phyloP scores from a whole-genome alignment of 1,140 invertebrate species.

The Drosophila simulans region DNA sequence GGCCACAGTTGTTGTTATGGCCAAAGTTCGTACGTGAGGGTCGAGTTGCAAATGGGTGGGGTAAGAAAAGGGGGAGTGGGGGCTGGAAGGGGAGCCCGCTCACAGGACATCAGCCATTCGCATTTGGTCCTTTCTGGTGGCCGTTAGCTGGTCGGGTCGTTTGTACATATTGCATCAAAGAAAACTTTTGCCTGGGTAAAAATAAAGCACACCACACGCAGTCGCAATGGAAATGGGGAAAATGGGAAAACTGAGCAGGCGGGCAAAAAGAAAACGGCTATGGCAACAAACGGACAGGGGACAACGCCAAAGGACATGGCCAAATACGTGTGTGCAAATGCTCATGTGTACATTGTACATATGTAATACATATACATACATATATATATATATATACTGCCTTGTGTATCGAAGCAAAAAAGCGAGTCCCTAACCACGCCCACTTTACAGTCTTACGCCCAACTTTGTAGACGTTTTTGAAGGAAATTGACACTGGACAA shows the following conservation, averaged over 20 bases:
- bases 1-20: conserved; percentile 83
- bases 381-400: conserved; percentile 1
- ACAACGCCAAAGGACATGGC: conserved; percentile 50
- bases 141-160: conserved; percentile 58
- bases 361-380: conserved; percentile 4
- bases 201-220: conserved; percentile 68
- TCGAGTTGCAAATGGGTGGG: conserved; percentile 57
- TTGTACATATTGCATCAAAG: conserved; percentile 83
- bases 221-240: conserved; percentile 67
- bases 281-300: conserved; percentile 47
- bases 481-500: conserved; percentile 50
- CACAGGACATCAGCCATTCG: conserved; percentile 41
- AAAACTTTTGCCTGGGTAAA: conserved; percentile 64
- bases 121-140: conserved; percentile 58
- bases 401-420: conserved; percentile 23
- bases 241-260: conserved; percentile 46
- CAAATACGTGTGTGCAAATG: conserved; percentile 18
- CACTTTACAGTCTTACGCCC: conserved; percentile 1
- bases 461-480: conserved; percentile 50
- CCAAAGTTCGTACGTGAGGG: conserved; percentile 82
- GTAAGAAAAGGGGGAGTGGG: background rate
- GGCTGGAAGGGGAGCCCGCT: conserved; percentile 7
- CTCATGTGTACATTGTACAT: conserved; percentile 30
- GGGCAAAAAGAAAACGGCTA: conserved; percentile 46
- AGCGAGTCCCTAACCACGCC: conserved; percentile 12